Percentiles rank a stretch among this genome's conserved stretches.
Conservation (phyloP, 2,113 vertebrate species). For the Oryzias woworae region DNA sequence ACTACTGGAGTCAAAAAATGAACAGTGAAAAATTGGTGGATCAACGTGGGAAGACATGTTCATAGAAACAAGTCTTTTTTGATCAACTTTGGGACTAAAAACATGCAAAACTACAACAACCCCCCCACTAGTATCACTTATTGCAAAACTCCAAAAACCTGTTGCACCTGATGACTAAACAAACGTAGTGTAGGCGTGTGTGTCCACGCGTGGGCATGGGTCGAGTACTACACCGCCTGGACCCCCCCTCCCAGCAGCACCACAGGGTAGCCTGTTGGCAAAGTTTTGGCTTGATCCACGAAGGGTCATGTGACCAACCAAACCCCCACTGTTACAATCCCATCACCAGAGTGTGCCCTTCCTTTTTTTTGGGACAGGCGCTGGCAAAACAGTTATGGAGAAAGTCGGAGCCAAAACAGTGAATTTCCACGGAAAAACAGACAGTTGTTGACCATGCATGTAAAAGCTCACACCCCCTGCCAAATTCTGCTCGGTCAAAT, state of each 20-base stretch:
- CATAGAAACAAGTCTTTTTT: not conserved
- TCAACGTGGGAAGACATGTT: not conserved
- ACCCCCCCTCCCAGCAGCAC: conserved; percentile 48
- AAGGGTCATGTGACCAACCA: conserved; percentile 59
- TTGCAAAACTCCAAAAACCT: conserved; percentile 48
- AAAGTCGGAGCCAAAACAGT: not conserved
- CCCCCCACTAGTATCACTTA: not conserved
- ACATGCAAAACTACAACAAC: conserved; percentile 2
- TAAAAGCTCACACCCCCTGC: conserved; percentile 61
- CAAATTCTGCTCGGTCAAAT: conserved; percentile 73
- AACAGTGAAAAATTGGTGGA: no score
- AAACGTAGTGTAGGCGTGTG: conserved; percentile 16
- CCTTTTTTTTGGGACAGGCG: no score
- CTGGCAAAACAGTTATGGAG: no score
- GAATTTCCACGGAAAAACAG: not conserved
- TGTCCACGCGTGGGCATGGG: conserved; percentile 4
- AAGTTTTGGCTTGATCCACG: conserved; percentile 17
- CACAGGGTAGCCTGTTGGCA: conserved; percentile 53
- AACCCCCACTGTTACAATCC: conserved; percentile 47
- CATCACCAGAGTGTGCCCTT: conserved; percentile 23
- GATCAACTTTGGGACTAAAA: not conserved
- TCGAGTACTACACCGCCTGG: conserved; percentile 1
- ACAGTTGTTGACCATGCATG: conserved; percentile 54
- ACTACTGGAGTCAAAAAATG: not conserved
- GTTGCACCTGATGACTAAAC: conserved; percentile 41